A percentile compares a stretch with the other conserved stretches of the same genome.
phyloP scores from a whole-genome alignment of 1,140 invertebrate genomes.

The Lucilia sericata region DNA sequence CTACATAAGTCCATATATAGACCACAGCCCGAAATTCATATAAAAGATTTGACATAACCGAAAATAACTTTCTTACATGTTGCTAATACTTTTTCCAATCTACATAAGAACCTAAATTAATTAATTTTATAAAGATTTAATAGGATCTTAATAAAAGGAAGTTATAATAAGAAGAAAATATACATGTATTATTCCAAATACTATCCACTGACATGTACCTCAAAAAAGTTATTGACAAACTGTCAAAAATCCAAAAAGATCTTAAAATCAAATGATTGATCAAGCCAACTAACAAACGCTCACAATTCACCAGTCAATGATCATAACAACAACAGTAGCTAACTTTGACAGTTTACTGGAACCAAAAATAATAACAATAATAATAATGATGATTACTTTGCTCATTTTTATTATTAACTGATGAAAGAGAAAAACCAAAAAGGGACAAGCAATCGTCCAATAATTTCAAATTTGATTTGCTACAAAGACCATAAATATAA shows the following conservation, averaged over 20 bases:
- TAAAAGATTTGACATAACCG: too few species aligned
- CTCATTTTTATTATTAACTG: background rate
- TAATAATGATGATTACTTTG: background rate
- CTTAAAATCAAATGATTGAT: background rate
- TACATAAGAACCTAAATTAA: too few species aligned
- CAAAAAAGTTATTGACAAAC: background rate
- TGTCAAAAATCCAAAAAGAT: background rate
- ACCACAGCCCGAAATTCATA: too few species aligned
- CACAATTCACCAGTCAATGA: background rate
- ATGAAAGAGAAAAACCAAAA: background rate
- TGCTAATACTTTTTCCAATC: too few species aligned
- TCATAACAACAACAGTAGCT: background rate
- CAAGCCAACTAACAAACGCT: background rate
- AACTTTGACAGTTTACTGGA: background rate
- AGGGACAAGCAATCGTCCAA: background rate
- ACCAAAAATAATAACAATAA: slow-evolving; percentile 11
- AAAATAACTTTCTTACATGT: too few species aligned
- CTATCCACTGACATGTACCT: too few species aligned
- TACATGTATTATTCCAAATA: too few species aligned
- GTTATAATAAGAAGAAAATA: too few species aligned
- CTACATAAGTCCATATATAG: too few species aligned
- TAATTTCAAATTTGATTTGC: background rate
- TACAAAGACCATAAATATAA: background rate
- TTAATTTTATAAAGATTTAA: too few species aligned
- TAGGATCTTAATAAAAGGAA: too few species aligned